Conservation (phyloP, 2,888 invertebrate species). For the Ophion costatus region DNA sequence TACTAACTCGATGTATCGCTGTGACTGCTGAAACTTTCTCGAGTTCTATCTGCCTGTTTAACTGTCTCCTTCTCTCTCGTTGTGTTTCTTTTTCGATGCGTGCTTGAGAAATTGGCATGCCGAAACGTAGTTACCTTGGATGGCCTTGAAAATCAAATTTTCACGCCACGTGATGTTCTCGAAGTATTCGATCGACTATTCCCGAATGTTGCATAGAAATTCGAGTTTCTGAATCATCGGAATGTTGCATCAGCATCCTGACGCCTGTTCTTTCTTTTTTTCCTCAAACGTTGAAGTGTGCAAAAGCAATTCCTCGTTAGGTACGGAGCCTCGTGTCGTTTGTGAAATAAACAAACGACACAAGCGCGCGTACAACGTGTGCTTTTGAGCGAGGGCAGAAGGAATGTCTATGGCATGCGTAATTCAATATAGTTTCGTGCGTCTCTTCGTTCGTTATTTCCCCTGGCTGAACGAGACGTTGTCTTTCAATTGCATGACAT, state of each 20-base stretch:
- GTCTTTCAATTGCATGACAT: slow-evolving; percentile 66
- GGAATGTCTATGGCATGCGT: slow-evolving; percentile 66
- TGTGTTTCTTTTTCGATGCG: not conserved
- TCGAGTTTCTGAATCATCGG: not conserved
- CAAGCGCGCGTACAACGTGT: slow-evolving; percentile 7
- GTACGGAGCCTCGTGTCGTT: not conserved
- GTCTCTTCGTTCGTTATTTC: slow-evolving; percentile 18
- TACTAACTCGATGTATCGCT: slow-evolving; percentile 63
- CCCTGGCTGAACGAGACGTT: slow-evolving; percentile 60
- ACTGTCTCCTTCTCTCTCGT: slow-evolving; percentile 8
- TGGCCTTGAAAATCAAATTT: too few species aligned
- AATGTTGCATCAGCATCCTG: not conserved
- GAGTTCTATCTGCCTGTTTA: slow-evolving; percentile 48
- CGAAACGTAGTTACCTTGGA: not conserved
- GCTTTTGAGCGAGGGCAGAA: slow-evolving; percentile 43
- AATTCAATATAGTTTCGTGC: slow-evolving; percentile 55
- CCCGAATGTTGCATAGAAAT: not conserved
- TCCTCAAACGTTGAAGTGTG: not conserved
- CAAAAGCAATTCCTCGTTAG: not conserved
- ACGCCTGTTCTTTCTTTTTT: not conserved
- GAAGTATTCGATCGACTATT: too few species aligned
- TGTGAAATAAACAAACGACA: not conserved
- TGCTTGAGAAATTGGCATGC: slow-evolving; percentile 38
- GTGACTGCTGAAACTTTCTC: slow-evolving; percentile 47
- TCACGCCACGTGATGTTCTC: too few species aligned